phyloP scores from a whole-genome alignment of 2,888 invertebrate species.

The Rhorus exstirpatorius region DNA sequence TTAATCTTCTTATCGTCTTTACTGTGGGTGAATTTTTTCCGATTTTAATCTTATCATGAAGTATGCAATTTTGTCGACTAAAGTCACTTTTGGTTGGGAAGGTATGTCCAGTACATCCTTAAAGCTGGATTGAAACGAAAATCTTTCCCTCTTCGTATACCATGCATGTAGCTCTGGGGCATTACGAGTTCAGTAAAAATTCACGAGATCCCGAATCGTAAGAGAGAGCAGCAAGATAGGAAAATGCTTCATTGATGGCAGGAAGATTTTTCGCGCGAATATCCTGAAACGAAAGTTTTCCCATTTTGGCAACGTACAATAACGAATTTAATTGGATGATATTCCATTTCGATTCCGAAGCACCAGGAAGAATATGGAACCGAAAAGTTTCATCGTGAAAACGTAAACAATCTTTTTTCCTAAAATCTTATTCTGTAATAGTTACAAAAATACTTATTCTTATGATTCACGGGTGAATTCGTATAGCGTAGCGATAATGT shows the following conservation, averaged over 20 bases:
- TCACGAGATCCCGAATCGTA: conserved; percentile 1
- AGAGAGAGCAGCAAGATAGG: conserved; percentile 23
- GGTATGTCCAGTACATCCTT: too few species aligned
- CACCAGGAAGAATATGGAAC: conserved; percentile 11
- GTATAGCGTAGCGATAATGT: conserved; percentile 1
- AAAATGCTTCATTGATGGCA: conserved; percentile 11
- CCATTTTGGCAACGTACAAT: conserved; percentile 33
- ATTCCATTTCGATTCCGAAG: conserved; percentile 18
- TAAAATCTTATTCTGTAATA: background rate
- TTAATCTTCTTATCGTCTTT: too few species aligned
- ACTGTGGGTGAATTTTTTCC: too few species aligned
- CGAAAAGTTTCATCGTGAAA: conserved; percentile 25
- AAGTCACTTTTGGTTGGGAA: too few species aligned
- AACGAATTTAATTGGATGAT: conserved; percentile 25
- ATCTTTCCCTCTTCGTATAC: background rate
- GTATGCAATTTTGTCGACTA: too few species aligned
- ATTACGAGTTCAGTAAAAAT: conserved; percentile 33
- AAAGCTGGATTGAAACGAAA: background rate
- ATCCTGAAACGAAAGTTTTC: conserved; percentile 28
- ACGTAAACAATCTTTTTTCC: conserved; percentile 1
- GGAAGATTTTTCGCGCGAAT: background rate
- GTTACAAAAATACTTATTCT: background rate
- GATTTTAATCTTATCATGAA: too few species aligned
- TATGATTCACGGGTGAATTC: background rate
- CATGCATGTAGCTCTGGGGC: background rate